Base-by-base conservation (phyloP, 2,888 invertebrate species). In the Acronicta leporina region DNA sequence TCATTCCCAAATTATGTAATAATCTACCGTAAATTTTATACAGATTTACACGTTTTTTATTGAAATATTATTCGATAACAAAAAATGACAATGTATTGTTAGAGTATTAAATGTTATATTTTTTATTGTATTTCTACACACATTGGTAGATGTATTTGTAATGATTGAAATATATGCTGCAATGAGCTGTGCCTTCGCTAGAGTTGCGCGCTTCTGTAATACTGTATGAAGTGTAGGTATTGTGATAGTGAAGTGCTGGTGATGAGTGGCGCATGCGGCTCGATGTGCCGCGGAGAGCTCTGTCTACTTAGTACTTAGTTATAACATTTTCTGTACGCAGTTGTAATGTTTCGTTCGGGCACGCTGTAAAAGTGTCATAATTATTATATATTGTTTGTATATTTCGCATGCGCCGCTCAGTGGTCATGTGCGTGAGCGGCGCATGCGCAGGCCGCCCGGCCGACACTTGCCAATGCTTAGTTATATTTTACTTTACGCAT, bases 391-490 rank as follows among this genome's bases (percentile, higher is more conserved):
- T 77, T 70, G 73, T 81, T 47, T 81, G 84, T 63, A 41, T 25
- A 56, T 53, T 33, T 2, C 33, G 63, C 63, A 11, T 20, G 52
- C 87, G 46, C 85, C 85, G 63, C 83, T 13, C 42, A 15, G 42
- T 20, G 6, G 38, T 16, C 43, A 49, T 81, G 85, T 57, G 84
- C 82, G 35, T 77, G 79, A 33, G 84, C 84, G 52, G 38, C 49
- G 85, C 41, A 87, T 86, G 87, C 88, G 89, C 73, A 86, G 77
- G 77, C 78, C 77, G 77, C 66, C 73, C 79, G 86, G 85, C 83
- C 82, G 78, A 82, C 87, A 87, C 91, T 92, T 91, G 92, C 92
- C 92, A 92, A 92, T 91, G 92, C 91, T 87, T 92, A 91, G 89
- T 85, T 88, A 69, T 90, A 88, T 82, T 70, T 56, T 76, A 75